Evolutionary conservation across 2,113 vertebrate species (phyloP), one percentile per base, ranked within the genome.

Genomic region (Globicephala melas): DNA sequence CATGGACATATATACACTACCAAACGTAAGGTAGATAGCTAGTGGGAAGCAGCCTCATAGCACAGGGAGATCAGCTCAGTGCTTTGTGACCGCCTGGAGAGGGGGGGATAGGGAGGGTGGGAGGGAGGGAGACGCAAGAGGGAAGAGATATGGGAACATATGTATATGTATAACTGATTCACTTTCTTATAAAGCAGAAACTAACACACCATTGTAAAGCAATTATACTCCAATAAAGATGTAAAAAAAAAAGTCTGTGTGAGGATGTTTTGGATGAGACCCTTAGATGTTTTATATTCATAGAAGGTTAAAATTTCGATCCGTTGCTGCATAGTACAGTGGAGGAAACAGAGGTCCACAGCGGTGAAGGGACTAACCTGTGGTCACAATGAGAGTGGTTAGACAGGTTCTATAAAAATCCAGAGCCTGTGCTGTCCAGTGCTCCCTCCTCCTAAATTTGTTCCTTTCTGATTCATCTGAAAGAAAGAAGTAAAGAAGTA

Each of bases 221-320:
- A 44, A 9, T 10, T 44, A 44, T 9, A 10, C 41, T 44, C 44
- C 44, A 44, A 44, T 44, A 44, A 44, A 44, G 44, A 44, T 44
- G 44, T 44, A 10, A 10, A 44, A 10, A 44, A 44, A 94, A 74
- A 91, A 28, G 55, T 95, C 44, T 94, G 23, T 83, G 44, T 94
- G 68, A 91, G 18, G 28, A 77, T 86, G 25, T 65, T 95, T 96
- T 62, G 31, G 33, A 28, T 87, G 79, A 95, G 83, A 88, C 33
- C 36, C 70, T 70, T 91, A 87, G 33, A 76, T 83, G 83, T 85
- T 94, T 96, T 80, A 87, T 87, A 91, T 44, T 77, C 38, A 38
- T 12, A 93, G 70, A 95, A 88, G 76, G 31, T 92, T 91, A 85
- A 91, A 91, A 94, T 55, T 92, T 63, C 89, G 71, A 93, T 71